Evolutionary conservation across 1,140 invertebrate species (phyloP), one percentile per base, ranked within the genome.

Genomic region (Drosophila ohnishii): DNA sequence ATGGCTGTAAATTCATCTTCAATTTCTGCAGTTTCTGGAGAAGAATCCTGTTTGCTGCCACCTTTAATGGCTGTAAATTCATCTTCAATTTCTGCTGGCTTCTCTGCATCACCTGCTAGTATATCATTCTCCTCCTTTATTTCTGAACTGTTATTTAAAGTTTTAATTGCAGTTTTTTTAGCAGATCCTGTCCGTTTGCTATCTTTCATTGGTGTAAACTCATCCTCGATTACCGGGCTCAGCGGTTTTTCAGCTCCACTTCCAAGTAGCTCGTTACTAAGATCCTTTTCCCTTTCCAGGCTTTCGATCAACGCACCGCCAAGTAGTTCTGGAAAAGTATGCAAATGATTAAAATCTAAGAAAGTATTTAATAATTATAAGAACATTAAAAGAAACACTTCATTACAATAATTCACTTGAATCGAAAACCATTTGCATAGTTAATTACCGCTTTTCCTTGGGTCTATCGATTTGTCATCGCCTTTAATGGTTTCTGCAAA

Each of bases 391-490:
- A 9, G 25, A 32, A 60, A 35, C 16, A 19, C 55, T 58, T n/a
- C 13, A 64, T 57, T 57, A 44, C 11, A 34, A 14, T 16, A 35
- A 47, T 60, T 47, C 25, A 14, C 9, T 35, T 16, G 16, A 44
- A 35, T 30, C 6, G 8, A 13, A 34, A 69, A 25, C 30, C 16
- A 57, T 64, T 50, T 35, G 30, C 69, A 51, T 30, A 47, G 22
- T 50, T 50, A 63, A 34, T 86, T 86, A 86, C 82, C 82, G 40
- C 62, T 62, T 60, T 53, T 73, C 40, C 66, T 57, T 5, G 42
- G 32, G 39, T 40, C 44, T 45, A 71, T 71, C 35, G 75, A 82
- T 64, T 75, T 78, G 63, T 37, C 42, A 40, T 47, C 50, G 22
- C 47, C 48, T 30, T 75, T 67, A 60, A 73, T 51, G 32, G 64